phyloP scores from a whole-genome alignment of 2,113 vertebrate species.

The Hoplias malabaricus region DNA sequence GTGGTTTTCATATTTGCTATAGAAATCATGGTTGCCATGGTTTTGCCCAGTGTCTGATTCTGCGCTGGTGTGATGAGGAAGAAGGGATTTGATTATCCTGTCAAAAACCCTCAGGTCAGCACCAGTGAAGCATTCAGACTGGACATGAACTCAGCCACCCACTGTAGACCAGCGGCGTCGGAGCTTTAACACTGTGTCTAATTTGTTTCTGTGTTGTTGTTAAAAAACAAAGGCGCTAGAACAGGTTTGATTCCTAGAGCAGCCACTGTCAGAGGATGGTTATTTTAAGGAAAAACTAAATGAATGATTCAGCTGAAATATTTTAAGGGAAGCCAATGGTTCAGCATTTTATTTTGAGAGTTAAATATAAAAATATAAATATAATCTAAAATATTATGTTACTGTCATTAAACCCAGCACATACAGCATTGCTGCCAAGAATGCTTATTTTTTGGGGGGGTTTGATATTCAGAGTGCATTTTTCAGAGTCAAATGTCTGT shows the following conservation, averaged over 20 bases:
- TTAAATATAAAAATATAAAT: too few species aligned
- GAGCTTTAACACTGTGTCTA: neutral
- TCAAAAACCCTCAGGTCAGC: constrained; percentile 6
- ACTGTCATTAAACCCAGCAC: neutral
- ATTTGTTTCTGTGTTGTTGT: too few species aligned
- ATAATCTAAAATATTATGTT: too few species aligned
- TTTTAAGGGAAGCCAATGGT: too few species aligned
- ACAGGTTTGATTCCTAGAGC: too few species aligned
- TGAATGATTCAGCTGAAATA: too few species aligned
- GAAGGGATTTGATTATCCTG: constrained; percentile 7
- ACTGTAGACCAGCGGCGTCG: neutral
- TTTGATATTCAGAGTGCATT: neutral
- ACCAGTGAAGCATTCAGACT: neutral
- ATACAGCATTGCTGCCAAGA: neutral
- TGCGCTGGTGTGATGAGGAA: neutral
- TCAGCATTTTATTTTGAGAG: too few species aligned
- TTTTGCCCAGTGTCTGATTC: constrained; percentile 12
- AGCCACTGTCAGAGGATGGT: too few species aligned
- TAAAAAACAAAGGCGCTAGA: too few species aligned
- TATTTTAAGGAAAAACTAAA: too few species aligned
- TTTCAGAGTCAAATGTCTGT: neutral
- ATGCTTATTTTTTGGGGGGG: neutral
- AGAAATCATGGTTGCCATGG: constrained; percentile 60
- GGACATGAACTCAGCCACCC: neutral
- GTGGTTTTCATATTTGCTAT: constrained; percentile 30